Evolutionary conservation across 2,888 invertebrate genomes (phyloP).

Genomic region (Conchocele bisecta): DNA sequence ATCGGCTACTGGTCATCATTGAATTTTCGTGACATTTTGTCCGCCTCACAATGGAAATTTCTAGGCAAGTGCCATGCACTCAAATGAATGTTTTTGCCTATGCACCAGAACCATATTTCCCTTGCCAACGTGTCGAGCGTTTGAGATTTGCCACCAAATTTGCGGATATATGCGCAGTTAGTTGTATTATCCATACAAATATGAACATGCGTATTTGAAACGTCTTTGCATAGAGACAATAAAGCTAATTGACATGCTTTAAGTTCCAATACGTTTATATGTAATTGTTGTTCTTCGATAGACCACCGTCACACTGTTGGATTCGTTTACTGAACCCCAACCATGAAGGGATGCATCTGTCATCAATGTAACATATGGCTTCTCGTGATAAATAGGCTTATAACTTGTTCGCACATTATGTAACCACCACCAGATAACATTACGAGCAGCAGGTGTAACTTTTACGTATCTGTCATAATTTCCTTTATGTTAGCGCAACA

Average conservation of each 20-base stretch:
- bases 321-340: not conserved
- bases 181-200: slow-evolving; percentile 11
- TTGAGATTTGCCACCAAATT: slow-evolving; percentile 15
- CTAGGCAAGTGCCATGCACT: slow-evolving; percentile 27
- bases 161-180: slow-evolving; percentile 15
- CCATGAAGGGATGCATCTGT: slow-evolving; percentile 9
- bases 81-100: slow-evolving; percentile 18
- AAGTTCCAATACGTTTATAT: slow-evolving; percentile 10
- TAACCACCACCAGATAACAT: slow-evolving; percentile 16
- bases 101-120: slow-evolving; percentile 30
- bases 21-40: slow-evolving; percentile 21
- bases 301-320: slow-evolving; percentile 11
- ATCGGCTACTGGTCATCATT: too few relatives aligned
- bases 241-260: slow-evolving; percentile 15
- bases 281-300: not conserved
- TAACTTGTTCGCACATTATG: not conserved
- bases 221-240: slow-evolving; percentile 3
- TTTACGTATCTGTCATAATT: slow-evolving; percentile 14
- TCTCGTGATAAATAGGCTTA: not conserved
- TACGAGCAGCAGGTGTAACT: not conserved
- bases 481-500: slow-evolving; percentile 4
- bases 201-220: not conserved
- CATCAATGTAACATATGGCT: not conserved
- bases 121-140: not conserved
- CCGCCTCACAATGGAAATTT: slow-evolving; percentile 17